Conservation (phyloP, 2,797 vertebrate genomes). For the Corythornis leucogaster region DNA sequence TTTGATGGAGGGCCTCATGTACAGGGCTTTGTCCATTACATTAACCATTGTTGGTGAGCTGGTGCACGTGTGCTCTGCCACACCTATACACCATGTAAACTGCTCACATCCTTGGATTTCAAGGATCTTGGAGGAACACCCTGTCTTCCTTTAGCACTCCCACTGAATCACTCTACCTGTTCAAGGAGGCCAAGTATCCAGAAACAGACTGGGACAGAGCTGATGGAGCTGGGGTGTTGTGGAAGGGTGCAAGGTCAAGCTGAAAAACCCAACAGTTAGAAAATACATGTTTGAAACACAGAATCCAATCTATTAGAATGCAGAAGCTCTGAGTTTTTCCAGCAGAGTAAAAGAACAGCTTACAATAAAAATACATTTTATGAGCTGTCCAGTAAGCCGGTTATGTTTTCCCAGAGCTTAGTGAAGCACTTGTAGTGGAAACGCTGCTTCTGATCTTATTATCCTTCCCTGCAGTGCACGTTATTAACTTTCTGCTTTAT, state of each 20-base stretch:
- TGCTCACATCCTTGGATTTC: not conserved
- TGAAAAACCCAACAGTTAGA: not conserved
- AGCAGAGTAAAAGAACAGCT: not conserved
- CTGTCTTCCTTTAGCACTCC: not conserved
- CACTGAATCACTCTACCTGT: not conserved
- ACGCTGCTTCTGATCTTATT: slow-evolving; percentile 45
- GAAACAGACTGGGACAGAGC: not conserved
- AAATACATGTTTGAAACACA: not conserved
- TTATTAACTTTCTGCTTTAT: slow-evolving; percentile 63
- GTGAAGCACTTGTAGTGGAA: slow-evolving; percentile 20
- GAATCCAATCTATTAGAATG: not conserved
- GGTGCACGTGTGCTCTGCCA: not conserved
- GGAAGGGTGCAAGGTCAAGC: not conserved
- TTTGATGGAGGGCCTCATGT: accelerated
- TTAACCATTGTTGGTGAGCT: accelerated
- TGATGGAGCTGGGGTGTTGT: not conserved
- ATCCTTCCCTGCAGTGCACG: slow-evolving; percentile 16
- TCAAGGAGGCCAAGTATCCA: not conserved
- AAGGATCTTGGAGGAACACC: not conserved
- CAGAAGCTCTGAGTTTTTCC: not conserved
- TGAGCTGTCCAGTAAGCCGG: not conserved
- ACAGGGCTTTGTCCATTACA: accelerated
- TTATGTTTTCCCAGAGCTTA: slow-evolving; percentile 32
- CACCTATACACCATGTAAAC: not conserved
- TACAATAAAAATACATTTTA: not conserved